Evolutionary conservation across 2,113 vertebrate genomes (phyloP).

Genomic region (Bagarius yarrelli): DNA sequence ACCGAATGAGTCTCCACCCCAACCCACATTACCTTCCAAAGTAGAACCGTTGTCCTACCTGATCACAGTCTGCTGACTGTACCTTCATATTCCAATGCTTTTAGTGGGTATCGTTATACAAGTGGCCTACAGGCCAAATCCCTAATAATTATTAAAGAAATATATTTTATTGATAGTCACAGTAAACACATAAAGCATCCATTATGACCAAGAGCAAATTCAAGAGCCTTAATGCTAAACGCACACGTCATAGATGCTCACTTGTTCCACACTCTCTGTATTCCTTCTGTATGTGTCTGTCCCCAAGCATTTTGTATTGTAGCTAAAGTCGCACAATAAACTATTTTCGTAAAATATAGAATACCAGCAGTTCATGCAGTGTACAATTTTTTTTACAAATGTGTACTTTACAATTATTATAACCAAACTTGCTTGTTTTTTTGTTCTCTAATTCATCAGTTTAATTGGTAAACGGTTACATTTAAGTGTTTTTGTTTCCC

Average conservation of each 20-base stretch:
- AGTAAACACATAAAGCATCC: conserved; percentile 25
- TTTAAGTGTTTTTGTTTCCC: conserved; percentile 11
- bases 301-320: conserved; percentile 48
- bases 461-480: conserved; percentile 37
- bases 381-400: conserved; percentile 43
- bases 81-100: conserved; percentile 26
- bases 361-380: conserved; percentile 59
- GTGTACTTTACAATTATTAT: conserved; percentile 45
- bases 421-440: conserved; percentile 32
- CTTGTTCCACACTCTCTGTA: background rate
- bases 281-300: conserved; percentile 18
- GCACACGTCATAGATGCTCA: conserved; percentile 21
- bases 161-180: conserved; percentile 15
- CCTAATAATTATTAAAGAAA: conserved; percentile 14
- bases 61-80: conserved; percentile 25
- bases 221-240: conserved; percentile 49
- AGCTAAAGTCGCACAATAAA: conserved; percentile 58
- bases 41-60: conserved; percentile 16
- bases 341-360: conserved; percentile 55
- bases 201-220: conserved; percentile 35
- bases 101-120: conserved; percentile 14
- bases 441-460: conserved; percentile 15
- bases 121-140: conserved; percentile 5
- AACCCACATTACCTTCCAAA: conserved; percentile 7
- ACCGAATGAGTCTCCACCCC: background rate